These are phyloP conservation scores for Drosophila mettleri DNA, from an alignment of 2,888 invertebrate species.

Conservation along the genomic window DNA sequence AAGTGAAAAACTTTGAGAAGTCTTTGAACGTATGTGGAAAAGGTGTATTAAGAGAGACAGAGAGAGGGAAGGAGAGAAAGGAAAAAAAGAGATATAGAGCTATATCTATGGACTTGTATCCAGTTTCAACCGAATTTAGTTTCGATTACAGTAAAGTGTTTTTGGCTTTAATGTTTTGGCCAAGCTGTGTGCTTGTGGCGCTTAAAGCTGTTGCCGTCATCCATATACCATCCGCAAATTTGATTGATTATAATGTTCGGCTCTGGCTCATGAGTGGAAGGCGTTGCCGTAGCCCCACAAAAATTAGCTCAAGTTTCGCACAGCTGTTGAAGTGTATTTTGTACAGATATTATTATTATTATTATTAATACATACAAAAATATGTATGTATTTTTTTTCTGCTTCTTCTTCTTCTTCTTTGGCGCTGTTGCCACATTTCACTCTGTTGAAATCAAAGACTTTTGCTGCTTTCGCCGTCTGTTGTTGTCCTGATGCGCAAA, in stretches of 20 bases:
- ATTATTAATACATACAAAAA: slow-evolving; percentile 3
- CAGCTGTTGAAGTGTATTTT: slow-evolving; percentile 41
- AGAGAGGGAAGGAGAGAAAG: no score
- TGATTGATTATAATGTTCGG: slow-evolving; percentile 49
- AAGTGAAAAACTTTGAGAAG: slow-evolving; percentile 1
- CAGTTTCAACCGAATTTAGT: not conserved
- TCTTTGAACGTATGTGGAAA: not conserved
- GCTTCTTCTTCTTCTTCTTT: not conserved
- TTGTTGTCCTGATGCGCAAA: slow-evolving; percentile 18
- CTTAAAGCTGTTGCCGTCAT: slow-evolving; percentile 5
- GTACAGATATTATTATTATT: slow-evolving; percentile 11
- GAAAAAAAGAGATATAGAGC: not conserved
- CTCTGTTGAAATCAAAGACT: slow-evolving; percentile 29
- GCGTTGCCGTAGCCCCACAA: slow-evolving; percentile 4
- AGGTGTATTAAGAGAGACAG: not conserved
- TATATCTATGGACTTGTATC: not conserved
- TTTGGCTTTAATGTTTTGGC: not conserved
- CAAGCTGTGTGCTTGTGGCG: not conserved
- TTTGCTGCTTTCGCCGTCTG: slow-evolving; percentile 1
- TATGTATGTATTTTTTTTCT: not conserved
- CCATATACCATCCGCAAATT: slow-evolving; percentile 6
- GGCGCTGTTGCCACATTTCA: slow-evolving; percentile 8
- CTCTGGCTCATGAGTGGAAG: slow-evolving; percentile 1
- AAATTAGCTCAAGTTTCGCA: slow-evolving; percentile 56
- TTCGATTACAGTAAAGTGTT: not conserved